phyloP scores from a whole-genome alignment of 1,140 invertebrate species.

The Papilio machaon region DNA sequence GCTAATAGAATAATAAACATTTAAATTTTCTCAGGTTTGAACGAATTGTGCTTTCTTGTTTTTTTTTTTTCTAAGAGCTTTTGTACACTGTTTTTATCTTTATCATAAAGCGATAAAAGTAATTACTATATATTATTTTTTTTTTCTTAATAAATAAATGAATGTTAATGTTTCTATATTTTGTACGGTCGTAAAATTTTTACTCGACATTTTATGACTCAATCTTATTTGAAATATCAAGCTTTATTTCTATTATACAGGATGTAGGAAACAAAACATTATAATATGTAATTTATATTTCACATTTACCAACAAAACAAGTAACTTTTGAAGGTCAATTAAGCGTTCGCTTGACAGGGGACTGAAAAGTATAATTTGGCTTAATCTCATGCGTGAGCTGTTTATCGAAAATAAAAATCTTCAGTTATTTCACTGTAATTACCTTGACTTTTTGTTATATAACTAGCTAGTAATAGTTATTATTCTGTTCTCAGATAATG shows the following conservation, averaged over 20 bases:
- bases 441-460: background rate
- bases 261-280: background rate
- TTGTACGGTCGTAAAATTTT: conserved; percentile 8
- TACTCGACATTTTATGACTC: background rate
- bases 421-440: background rate
- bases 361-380: conserved; percentile 30
- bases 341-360: conserved; percentile 26
- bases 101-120: background rate
- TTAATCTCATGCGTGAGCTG: conserved; percentile 3
- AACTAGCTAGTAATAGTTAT: background rate
- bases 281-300: background rate
- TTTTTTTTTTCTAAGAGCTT: background rate
- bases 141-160: background rate
- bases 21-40: background rate
- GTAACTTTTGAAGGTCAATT: conserved; percentile 27
- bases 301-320: background rate
- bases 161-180: background rate
- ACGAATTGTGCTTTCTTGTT: background rate
- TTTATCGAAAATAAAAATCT: conserved; percentile 21
- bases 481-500: background rate
- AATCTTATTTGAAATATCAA: background rate
- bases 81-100: background rate
- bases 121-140: background rate
- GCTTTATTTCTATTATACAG: background rate
- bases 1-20: background rate